These are phyloP conservation scores for Pagetopsis macropterus DNA, from an alignment of 2,797 vertebrate species.

Conservation along the genomic window DNA sequence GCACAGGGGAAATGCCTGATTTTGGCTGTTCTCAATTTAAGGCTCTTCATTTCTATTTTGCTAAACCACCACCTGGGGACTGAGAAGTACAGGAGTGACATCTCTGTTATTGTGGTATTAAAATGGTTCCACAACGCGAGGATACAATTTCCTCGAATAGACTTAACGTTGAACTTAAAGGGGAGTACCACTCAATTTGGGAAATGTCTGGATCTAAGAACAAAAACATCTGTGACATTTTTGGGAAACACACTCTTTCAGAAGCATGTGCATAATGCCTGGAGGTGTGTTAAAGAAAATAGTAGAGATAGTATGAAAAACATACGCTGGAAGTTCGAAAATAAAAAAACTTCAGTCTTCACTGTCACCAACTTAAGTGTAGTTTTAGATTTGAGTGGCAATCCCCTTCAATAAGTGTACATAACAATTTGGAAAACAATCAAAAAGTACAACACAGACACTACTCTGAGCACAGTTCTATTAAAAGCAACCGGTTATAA, in stretches of 20 bases:
- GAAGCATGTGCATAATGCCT: background rate
- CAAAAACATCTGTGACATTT: background rate
- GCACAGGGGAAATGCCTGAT: conserved; percentile 60
- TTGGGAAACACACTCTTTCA: background rate
- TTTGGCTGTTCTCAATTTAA: conserved; percentile 75
- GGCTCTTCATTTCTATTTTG: conserved; percentile 74
- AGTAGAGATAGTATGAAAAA: background rate
- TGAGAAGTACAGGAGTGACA: conserved; percentile 62
- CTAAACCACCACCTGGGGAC: conserved; percentile 54
- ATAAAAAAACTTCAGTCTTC: background rate
- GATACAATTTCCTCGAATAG: conserved; percentile 48
- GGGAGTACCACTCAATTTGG: conserved; percentile 61
- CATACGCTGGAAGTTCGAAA: background rate
- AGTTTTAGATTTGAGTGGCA: conserved; percentile 55
- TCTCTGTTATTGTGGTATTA: conserved; percentile 52
- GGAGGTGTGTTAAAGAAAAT: background rate
- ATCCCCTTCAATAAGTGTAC: conserved; percentile 63
- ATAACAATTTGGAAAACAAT: conserved; percentile 62
- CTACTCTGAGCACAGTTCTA: conserved; percentile 69
- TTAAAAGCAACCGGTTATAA: conserved; percentile 76
- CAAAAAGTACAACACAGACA: conserved; percentile 71
- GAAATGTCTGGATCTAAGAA: conserved; percentile 5
- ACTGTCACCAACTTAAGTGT: conserved; percentile 3
- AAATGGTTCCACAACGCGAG: conserved; percentile 63
- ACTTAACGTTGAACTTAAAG: conserved; percentile 55